Evolutionary conservation across 2,797 vertebrate genomes (phyloP).

Genomic region (Sarcophilus harrisii): DNA sequence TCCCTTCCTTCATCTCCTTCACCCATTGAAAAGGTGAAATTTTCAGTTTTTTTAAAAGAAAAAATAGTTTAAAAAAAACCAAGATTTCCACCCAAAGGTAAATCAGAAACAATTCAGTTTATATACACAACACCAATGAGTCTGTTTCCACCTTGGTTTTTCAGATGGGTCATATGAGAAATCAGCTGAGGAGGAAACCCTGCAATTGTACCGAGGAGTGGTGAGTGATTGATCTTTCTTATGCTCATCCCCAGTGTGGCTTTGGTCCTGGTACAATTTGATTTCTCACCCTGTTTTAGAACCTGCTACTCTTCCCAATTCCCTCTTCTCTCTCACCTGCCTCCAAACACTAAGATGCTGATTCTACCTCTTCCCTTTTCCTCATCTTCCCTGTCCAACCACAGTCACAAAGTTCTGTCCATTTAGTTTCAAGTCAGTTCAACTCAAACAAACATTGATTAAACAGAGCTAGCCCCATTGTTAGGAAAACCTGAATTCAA

Average conservation of each 20-base stretch:
- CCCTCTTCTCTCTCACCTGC: background rate
- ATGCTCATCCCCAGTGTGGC: background rate
- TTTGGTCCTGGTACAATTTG: background rate
- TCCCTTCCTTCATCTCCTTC: background rate
- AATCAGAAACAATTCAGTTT: background rate
- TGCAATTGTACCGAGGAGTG: slow-evolving; percentile 90
- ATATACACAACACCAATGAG: background rate
- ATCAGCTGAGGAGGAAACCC: slow-evolving; percentile 87
- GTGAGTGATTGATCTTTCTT: slow-evolving; percentile 84
- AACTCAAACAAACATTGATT: background rate
- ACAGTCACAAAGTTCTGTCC: background rate
- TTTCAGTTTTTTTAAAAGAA: background rate
- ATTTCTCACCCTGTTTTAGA: background rate
- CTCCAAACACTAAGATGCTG: background rate
- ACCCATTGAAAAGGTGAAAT: background rate
- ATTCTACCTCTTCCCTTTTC: background rate
- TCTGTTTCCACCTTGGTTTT: slow-evolving; percentile 61
- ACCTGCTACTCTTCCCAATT: background rate
- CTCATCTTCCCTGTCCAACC: background rate
- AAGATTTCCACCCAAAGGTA: background rate
- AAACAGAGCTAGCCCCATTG: background rate
- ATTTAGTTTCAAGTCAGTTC: background rate
- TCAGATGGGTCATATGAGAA: slow-evolving; percentile 84
- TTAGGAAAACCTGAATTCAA: background rate
- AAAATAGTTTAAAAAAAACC: background rate